Evolutionary conservation across 1,140 invertebrate species (phyloP), one percentile per base, ranked within the genome.

Genomic region (Drosophila triauraria): DNA sequence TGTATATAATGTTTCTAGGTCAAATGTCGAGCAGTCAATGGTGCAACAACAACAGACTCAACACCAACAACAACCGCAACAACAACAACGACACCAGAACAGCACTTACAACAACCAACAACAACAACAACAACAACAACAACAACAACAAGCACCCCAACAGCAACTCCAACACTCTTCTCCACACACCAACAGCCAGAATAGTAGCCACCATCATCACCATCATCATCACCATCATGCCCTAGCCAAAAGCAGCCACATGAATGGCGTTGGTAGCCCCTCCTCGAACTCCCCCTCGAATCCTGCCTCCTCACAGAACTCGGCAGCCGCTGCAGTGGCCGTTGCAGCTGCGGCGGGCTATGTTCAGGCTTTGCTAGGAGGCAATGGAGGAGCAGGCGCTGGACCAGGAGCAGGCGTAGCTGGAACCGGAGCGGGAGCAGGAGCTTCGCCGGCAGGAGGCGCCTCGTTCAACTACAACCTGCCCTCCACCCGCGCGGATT

Each of bases 1-100:
- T 86, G 67, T 87, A 80, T 88, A 92, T 92, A 92, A 92, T 92
- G 91, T 92, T 92, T 92, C 91, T 92, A 92, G 91, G 91, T 92
- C 87, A 77, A 91, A 91, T 92, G 81, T 91, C 91, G 91, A 92
- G 88, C 90, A 91, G 81, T 80, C 88, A 84, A 78, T 91, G 88
- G 78, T 88, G 82, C 85, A 90, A 91, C 85, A 90, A 79, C 76
- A 78, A 71, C 82, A 65, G 64, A 69, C 35, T 47, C 75, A 56
- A 79, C 71, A 68, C 72, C 78, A 63, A 75, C 84, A 88, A 53
- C 65, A 53, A 68, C 86, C 82, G 50, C 80, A 54, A 15, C 78
- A 61, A 80, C 77, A 54, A 81, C 77, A 69, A 85, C 83, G 65
- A 78, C 88, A 75, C 78, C 86, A 77, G 81, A 82, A 72, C 80